These are phyloP conservation scores for Drosophila paucipuncta DNA, from an alignment of 2,888 invertebrate species.

Conservation along the genomic window DNA sequence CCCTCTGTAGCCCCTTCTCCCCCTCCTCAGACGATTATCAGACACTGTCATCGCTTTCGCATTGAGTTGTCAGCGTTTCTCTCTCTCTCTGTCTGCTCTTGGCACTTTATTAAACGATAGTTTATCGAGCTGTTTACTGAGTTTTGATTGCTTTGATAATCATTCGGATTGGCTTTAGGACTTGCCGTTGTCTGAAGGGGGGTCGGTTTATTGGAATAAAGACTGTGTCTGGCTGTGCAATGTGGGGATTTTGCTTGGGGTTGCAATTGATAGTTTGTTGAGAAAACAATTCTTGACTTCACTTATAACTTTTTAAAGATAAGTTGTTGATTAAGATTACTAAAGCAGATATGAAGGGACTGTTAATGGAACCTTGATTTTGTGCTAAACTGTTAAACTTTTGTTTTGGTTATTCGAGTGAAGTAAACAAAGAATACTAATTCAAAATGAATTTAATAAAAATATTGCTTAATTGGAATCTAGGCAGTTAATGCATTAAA, in stretches of 20 bases:
- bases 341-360: background rate
- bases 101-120: slow-evolving; percentile 40
- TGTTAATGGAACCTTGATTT: background rate
- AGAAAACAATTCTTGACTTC: background rate
- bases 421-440: too few relatives aligned
- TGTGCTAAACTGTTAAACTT: background rate
- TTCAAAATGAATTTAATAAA: background rate
- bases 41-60: slow-evolving; percentile 26
- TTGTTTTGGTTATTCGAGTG: background rate
- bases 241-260: background rate
- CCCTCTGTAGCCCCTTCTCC: background rate
- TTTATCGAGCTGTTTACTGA: slow-evolving; percentile 35
- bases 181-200: background rate
- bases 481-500: background rate
- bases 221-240: background rate
- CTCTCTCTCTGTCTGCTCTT: slow-evolving; percentile 21
- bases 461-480: background rate
- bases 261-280: background rate
- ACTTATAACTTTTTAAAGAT: background rate
- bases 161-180: background rate
- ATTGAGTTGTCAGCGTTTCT: slow-evolving; percentile 23
- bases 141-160: slow-evolving; percentile 8
- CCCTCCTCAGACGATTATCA: background rate
- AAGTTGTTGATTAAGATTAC: background rate
- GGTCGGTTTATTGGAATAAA: background rate